A percentile compares a stretch with the other conserved stretches of the same genome.
Evolutionary conservation across 2,888 invertebrate genomes (phyloP).

Genomic region (Lordiphosa andalusiaca): DNA sequence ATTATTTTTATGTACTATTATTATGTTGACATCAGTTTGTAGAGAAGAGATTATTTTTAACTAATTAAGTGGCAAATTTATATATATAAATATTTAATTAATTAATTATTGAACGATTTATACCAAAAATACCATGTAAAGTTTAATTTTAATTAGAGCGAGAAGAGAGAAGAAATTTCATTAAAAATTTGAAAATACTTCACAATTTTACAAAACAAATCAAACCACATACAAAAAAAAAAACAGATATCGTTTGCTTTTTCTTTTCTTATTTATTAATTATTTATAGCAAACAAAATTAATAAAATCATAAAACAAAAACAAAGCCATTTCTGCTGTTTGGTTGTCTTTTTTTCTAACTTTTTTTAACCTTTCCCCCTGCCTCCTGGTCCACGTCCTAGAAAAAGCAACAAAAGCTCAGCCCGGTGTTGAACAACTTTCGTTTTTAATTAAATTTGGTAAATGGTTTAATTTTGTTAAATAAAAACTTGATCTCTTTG

Average conservation of each 20-base stretch:
- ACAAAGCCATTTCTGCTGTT: constrained; percentile 15
- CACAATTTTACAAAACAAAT: constrained; percentile 61
- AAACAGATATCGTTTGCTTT: constrained; percentile 24
- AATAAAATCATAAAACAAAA: constrained; percentile 14
- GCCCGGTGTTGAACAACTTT: constrained; percentile 34
- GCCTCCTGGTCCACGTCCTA: background rate
- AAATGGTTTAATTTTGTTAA: no score
- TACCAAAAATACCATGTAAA: constrained; percentile 75
- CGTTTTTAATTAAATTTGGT: constrained; percentile 7
- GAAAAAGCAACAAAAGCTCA: constrained; percentile 43
- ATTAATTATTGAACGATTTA: constrained; percentile 74
- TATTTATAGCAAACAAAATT: constrained; percentile 28
- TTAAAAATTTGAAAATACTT: constrained; percentile 68
- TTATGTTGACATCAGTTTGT: constrained; percentile 13
- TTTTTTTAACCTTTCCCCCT: constrained; percentile 15
- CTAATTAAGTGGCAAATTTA: constrained; percentile 63
- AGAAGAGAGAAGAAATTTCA: constrained; percentile 51
- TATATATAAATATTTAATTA: constrained; percentile 28
- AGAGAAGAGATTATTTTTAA: constrained; percentile 56
- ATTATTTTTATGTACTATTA: constrained; percentile 18
- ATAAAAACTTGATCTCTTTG: constrained; percentile 37
- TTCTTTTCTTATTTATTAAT: constrained; percentile 32
- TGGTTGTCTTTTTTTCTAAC: constrained; percentile 28
- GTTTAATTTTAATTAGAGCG: constrained; percentile 61
- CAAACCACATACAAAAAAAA: no score